Base-by-base conservation (phyloP, 2,113 vertebrate genomes). In the human (Homo sapiens) region DNA sequence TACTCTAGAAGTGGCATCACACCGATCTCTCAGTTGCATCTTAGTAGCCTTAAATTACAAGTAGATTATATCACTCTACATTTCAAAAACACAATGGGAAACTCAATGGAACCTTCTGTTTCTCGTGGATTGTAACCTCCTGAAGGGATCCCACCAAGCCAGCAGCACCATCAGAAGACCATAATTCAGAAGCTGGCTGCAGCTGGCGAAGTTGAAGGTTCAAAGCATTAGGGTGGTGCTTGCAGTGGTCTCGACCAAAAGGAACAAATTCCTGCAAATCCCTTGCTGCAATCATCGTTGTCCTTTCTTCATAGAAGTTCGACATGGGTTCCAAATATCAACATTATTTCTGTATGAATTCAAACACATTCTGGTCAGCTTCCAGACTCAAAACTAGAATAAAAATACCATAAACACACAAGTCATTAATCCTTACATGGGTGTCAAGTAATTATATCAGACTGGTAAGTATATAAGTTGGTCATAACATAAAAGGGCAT, bases 281-380 rank as follows among this genome's bases (percentile, higher is more conserved):
- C 99, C 99, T 99, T 98, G 99, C 99, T 99, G 99, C 99, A 98
- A 99, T 99, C 99, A 99, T 99, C 97, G 99, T 99, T 99, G 99
- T 99, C 99, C 99, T 99, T 99, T 99, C 99, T 99, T 99, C 99
- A 99, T 99, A 99, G 99, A 99, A 99, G 99, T 99, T 99, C 99
- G 99, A 99, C 99, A 99, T 99, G 99, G 99, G 99, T 99, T 99
- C 99, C 99, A 99, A 99, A 99, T 99, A 99, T 99, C 99, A 99
- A 99, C 99, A 99, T 99, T 99, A 99, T 99, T 99, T 99, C 99
- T 99, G 97, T 11, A 93, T 79, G 66, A 93, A 97, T 96, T 96
- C 88, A 97, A 98, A 97, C 76, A 97, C 82, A 97, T 52, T 72
- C 50, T 86, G 11, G 20, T 96, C 45, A 96, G 76, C 38, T 70